A percentile compares a stretch with the other conserved stretches of the same genome.
These are phyloP conservation scores for Epizoanthus ramosus DNA, from an alignment of 92 coral and sea anemone species.

Conservation along the genomic window DNA sequence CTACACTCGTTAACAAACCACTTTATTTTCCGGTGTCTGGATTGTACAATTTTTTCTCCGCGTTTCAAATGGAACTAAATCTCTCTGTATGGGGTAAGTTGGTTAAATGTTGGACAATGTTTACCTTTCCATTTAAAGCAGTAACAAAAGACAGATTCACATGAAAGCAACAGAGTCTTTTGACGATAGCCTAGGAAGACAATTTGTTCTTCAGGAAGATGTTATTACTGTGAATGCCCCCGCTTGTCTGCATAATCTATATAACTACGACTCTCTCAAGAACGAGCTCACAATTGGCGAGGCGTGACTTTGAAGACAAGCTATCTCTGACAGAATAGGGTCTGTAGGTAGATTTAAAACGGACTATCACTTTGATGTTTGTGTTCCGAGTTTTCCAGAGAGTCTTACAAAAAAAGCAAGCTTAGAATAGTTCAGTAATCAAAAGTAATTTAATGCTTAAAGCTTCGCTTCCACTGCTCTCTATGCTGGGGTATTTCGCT, in stretches of 20 bases:
- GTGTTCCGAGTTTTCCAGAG: not conserved
- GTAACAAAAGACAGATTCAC: not conserved
- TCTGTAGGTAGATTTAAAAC: not conserved
- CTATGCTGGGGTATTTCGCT: no score
- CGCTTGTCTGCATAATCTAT: no score
- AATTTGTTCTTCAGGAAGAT: no score
- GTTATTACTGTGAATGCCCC: no score
- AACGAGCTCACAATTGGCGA: not conserved
- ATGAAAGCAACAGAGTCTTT: not conserved
- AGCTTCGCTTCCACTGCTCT: no score
- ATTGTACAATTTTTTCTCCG: not conserved
- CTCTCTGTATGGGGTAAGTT: conserved; percentile 14
- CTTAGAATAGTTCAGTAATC: not conserved
- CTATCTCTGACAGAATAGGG: not conserved
- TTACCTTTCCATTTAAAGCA: conserved; percentile 1
- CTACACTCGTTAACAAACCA: conserved; percentile 4
- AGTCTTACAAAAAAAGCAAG: not conserved
- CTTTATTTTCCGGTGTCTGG: not conserved
- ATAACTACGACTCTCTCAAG: no score
- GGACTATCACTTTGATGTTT: not conserved
- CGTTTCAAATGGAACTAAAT: not conserved
- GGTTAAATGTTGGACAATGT: not conserved
- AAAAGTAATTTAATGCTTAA: not conserved
- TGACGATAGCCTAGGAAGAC: not conserved
- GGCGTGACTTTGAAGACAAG: not conserved